Evolutionary conservation across 2,797 vertebrate genomes (phyloP), one percentile per base, ranked within the genome.

Genomic region (Agapornis canus): DNA sequence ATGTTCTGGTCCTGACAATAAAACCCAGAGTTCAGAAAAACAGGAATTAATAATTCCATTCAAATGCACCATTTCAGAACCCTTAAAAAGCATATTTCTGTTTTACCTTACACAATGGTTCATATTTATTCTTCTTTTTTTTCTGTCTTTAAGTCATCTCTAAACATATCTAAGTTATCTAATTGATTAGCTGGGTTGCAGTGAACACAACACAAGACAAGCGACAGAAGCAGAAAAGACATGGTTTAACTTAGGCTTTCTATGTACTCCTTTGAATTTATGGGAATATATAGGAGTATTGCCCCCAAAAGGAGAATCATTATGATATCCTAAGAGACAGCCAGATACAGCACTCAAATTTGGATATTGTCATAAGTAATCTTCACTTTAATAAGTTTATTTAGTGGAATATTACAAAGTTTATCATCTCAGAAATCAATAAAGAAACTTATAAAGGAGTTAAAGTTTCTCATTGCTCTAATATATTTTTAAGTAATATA

Each of bases 361-460:
- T 92, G 77, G 72, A 68, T 84, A 49, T 78, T 96, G 64, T 81
- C 29, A 48, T 27, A 45, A 87, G 32, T 75, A 82, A 79, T 92
- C 27, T 83, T 80, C 78, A 86, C 63, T 86, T 90, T 92, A 96
- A 91, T 87, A 19, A 86, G 25, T 63, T 1, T 81, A 95, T 95
- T 97, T 94, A 80, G 71, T 95, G 35, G 17, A 82, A 37, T 48
- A 78, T 84, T 95, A 92, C 52, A 78, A 86, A 68, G 15, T 83
- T 94, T 70, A 71, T 94, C 19, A 54, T 86, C 63, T 94, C 68
- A 87, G 63, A 90, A 95, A 92, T 95, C 90, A 83, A 54, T 93
- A 70, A 86, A 86, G 69, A 35, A 94, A 89, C 65, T 72, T 92
- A 57, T 27, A 91, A 71, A 93, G 66, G 91, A 96, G 39, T 1